Percentiles rank a stretch among this genome's conserved stretches.
Evolutionary conservation across 2,113 vertebrate genomes (phyloP).

Genomic region (Sorex araneus): DNA sequence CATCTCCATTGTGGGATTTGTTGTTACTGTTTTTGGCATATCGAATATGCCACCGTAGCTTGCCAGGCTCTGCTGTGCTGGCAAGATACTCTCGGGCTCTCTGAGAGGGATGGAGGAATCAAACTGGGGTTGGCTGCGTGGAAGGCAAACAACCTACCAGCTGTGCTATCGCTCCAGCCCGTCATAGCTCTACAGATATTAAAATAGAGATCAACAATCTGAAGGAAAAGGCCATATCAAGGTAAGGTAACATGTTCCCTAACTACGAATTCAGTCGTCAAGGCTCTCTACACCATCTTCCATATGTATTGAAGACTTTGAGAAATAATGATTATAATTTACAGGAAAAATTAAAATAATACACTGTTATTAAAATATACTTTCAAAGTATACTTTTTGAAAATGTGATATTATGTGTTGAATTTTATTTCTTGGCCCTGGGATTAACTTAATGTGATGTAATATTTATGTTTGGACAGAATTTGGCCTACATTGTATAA

Average conservation of each 20-base stretch:
- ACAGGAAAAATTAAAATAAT: not conserved
- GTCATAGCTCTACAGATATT: not conserved
- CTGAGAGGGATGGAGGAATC: no score
- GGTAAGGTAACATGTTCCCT: not conserved
- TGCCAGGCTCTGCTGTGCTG: no score
- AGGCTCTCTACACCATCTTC: not conserved
- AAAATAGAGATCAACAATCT: not conserved
- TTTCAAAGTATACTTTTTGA: constrained; percentile 2
- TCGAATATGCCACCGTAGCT: no score
- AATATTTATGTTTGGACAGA: constrained; percentile 6
- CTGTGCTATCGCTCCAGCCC: no score
- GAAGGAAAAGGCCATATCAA: not conserved
- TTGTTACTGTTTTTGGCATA: no score
- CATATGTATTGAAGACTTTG: not conserved
- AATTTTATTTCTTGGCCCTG: constrained; percentile 16
- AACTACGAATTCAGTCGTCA: not conserved
- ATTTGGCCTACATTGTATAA: constrained; percentile 13
- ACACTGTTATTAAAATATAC: no score
- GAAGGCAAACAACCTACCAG: no score
- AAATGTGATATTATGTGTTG: constrained; percentile 3
- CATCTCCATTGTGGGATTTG: no score
- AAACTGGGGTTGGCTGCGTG: no score
- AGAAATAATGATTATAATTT: not conserved
- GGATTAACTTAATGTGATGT: constrained; percentile 48
- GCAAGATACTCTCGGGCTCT: no score